phyloP scores from a whole-genome alignment of 2,113 vertebrate genomes.

The Bucco capensis region DNA sequence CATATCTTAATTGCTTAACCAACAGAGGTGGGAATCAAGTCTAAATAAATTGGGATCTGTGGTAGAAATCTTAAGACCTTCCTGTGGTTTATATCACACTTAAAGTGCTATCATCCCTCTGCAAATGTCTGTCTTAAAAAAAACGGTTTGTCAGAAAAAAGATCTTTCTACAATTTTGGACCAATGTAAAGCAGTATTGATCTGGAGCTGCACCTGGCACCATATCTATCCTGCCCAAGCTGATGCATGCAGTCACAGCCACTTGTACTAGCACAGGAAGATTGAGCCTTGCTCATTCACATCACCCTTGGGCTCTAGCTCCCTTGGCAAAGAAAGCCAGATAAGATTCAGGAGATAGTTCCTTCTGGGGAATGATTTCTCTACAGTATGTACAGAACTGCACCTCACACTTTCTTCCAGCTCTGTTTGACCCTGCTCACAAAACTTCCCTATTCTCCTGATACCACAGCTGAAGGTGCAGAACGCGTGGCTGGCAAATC shows the following conservation, averaged over 20 bases:
- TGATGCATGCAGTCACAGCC: neutral
- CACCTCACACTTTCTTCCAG: fast-evolving
- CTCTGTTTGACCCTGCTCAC: neutral
- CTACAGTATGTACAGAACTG: neutral
- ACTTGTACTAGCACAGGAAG: neutral
- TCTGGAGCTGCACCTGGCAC: neutral
- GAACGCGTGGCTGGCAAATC: neutral
- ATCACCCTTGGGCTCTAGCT: neutral
- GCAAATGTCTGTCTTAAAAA: neutral
- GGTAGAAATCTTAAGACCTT: neutral
- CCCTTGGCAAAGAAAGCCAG: neutral
- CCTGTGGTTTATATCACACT: neutral
- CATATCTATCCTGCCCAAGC: fast-evolving
- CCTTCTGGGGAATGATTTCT: neutral
- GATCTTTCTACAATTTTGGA: neutral
- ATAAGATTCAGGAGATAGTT: neutral
- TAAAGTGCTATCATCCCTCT: neutral
- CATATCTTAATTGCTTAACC: neutral
- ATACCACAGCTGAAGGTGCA: neutral
- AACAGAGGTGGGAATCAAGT: neutral
- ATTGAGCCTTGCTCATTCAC: neutral
- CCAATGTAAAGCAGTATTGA: neutral
- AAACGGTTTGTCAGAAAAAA: neutral
- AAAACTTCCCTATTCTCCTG: neutral
- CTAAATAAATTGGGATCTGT: neutral